Evolutionary conservation across 2,113 vertebrate genomes (phyloP).

Genomic region (Spheniscus mendiculus): DNA sequence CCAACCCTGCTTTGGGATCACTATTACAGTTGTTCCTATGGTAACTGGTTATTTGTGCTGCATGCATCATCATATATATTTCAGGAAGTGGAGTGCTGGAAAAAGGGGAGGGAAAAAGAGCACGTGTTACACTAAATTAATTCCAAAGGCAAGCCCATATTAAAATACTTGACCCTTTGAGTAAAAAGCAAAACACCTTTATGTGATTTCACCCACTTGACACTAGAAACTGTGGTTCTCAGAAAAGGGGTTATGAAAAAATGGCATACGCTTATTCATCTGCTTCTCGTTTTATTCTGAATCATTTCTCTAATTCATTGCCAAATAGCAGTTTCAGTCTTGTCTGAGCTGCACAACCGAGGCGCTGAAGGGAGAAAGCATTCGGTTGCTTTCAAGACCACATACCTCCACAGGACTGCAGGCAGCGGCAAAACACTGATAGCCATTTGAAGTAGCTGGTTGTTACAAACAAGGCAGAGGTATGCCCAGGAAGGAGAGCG

Average conservation of each 20-base stretch:
- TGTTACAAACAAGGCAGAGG: not conserved
- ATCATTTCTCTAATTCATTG: slow-evolving; percentile 6
- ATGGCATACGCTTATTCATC: not conserved
- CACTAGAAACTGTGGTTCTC: not conserved
- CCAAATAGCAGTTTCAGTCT: not conserved
- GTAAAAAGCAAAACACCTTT: slow-evolving; percentile 8
- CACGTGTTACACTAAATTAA: slow-evolving; percentile 20
- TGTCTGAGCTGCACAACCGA: not conserved
- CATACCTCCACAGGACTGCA: accelerated
- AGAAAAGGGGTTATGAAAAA: not conserved
- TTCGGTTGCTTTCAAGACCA: not conserved
- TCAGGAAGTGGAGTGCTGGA: slow-evolving; percentile 43
- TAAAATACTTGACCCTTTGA: slow-evolving; percentile 43
- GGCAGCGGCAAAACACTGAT: not conserved
- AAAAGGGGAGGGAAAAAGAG: not conserved
- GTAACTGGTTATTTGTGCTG: slow-evolving; percentile 62
- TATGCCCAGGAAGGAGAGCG: not conserved
- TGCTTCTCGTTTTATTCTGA: not conserved
- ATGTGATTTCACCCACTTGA: slow-evolving; percentile 34
- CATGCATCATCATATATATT: slow-evolving; percentile 68
- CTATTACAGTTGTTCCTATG: slow-evolving; percentile 67
- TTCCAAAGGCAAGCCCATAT: not conserved
- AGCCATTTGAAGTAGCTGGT: not conserved
- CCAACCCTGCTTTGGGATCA: slow-evolving; percentile 39
- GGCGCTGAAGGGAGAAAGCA: not conserved